Base-by-base conservation (phyloP, 1,140 invertebrate genomes). In the Sweltsa coloradensis region DNA sequence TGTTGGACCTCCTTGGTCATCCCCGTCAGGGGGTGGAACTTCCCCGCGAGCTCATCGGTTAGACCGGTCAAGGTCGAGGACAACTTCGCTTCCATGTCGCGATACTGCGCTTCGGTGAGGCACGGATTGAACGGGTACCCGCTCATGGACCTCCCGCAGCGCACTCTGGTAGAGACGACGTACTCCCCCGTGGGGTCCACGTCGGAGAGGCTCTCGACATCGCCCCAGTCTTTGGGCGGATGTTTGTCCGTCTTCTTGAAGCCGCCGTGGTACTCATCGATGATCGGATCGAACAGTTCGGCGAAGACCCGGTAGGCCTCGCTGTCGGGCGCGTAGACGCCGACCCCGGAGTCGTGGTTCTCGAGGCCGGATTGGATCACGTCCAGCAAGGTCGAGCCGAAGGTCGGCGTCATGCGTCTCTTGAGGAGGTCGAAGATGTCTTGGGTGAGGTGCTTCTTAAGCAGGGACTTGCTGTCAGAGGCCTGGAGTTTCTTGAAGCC, bases 91-190 rank as follows among this genome's bases (percentile, higher is more conserved):
- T 80, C 68, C 63, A 80, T 69, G 49, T 79, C 71, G 45, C 60
- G 64, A 59, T 81, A 83, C 59, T 85, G 74, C 36, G 72, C 69
- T 59, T 81, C 73, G 4, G 70, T 79, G 54, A 85, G 68, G 49
- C 75, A 81, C 1, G 83, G 77, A 65, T 87, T 85, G 67, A 87
- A 87, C 16, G 85, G 79, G 60, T 81, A 84, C 16, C 79, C 81
- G 41, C 74, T 66, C 34, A 81, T 57, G 48, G 78, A 79, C 41
- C 83, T 71, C 11, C 78, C 81, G 52, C 81, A 80, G 23, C 85
- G 72, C 6, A 89, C 76, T 54, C 84, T 73, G 13, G 83, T 83
- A 1, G 81, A 86, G 42, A 84, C 63, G 43, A 90, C 76, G 58
- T 74, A 85, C 61, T 69, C 73, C 55, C 63, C 68, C 29, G 66